phyloP scores from a whole-genome alignment of 2,888 invertebrate species.

The Volucella inflata region DNA sequence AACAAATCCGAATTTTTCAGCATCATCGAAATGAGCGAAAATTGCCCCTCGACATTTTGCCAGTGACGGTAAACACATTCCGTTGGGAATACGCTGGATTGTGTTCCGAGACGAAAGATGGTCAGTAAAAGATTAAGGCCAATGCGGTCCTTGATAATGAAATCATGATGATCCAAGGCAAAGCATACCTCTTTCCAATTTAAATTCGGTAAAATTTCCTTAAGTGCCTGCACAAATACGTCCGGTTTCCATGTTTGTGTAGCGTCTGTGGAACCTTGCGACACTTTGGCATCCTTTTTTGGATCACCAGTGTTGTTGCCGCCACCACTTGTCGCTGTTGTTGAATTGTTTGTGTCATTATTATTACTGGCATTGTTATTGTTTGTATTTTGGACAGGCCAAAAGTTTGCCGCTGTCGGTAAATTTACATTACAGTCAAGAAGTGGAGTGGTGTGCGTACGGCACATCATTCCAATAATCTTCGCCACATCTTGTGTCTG shows the following conservation, averaged over 20 bases:
- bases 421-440: slow-evolving; percentile 89
- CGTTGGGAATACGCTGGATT: slow-evolving; percentile 92
- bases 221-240: slow-evolving; percentile 95
- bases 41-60: slow-evolving; percentile 96
- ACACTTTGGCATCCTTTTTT: slow-evolving; percentile 76
- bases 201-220: slow-evolving; percentile 93
- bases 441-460: slow-evolving; percentile 87
- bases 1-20: slow-evolving; percentile 96
- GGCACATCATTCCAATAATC: slow-evolving; percentile 93
- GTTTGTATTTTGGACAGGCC: slow-evolving; percentile 84
- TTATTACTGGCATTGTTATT: slow-evolving; percentile 77
- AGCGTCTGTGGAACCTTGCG: slow-evolving; percentile 84
- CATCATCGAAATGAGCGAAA: slow-evolving; percentile 93
- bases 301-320: slow-evolving; percentile 78
- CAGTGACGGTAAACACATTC: slow-evolving; percentile 95
- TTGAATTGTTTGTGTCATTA: slow-evolving; percentile 79
- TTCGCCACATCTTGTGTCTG: slow-evolving; percentile 93
- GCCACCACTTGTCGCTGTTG: slow-evolving; percentile 75
- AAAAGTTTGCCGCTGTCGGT: slow-evolving; percentile 88
- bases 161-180: slow-evolving; percentile 95
- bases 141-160: slow-evolving; percentile 93
- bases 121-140: slow-evolving; percentile 93
- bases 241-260: slow-evolving; percentile 94
- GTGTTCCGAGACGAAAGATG: slow-evolving; percentile 91
- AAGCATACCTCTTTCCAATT: slow-evolving; percentile 97